Evolutionary conservation across 2,797 vertebrate genomes (phyloP), one percentile per base, ranked within the genome.

Genomic region (Microtus californicus): DNA sequence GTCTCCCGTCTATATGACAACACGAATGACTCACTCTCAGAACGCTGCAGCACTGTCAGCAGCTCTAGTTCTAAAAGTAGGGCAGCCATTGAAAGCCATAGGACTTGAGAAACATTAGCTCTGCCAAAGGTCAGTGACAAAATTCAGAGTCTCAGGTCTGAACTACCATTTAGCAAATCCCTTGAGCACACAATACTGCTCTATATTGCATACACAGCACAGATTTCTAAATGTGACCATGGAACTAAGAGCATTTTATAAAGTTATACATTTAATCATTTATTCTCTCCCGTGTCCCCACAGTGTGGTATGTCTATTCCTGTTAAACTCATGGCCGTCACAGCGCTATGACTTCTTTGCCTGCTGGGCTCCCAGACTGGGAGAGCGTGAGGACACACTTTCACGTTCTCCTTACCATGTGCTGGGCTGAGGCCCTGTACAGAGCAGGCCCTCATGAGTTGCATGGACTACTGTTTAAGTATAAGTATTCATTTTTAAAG

Each of bases 401-500:
- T 87, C 43, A 17, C 13, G 40, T 19, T 37, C 31, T 74, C 27
- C 91, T 63, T 69, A 45, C 45, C 21, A 15, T 61, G n/a, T 19
- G n/a, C 25, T 40, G 45, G 59, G 23, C 73, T 54, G 6, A 69
- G 74, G 54, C 14, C 48, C 78, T 71, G 29, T 21, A 90, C 14
- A 87, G 0, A 80, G 6, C 21, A 80, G 31, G 19, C 48, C 83
- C 25, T 43, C 31, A 56, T 65, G 19, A 91, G 81, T 12, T 90
- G 6, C 5, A 56, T 71, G 21, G 61, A 92, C n/a, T 89, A 48
- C 56, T 56, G 95, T 95, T 91, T 95, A 40, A 87, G 21, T 78
- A 82, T 56, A 93, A 65, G 13, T 90, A 45, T 87, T 93, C 73
- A 45, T n/a, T 96, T 95, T 95, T 95, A 80, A 97, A 93, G 43